Evolutionary conservation across 92 coral and sea anemone species (phyloP).

Genomic region (Epizoanthus rinbou): DNA sequence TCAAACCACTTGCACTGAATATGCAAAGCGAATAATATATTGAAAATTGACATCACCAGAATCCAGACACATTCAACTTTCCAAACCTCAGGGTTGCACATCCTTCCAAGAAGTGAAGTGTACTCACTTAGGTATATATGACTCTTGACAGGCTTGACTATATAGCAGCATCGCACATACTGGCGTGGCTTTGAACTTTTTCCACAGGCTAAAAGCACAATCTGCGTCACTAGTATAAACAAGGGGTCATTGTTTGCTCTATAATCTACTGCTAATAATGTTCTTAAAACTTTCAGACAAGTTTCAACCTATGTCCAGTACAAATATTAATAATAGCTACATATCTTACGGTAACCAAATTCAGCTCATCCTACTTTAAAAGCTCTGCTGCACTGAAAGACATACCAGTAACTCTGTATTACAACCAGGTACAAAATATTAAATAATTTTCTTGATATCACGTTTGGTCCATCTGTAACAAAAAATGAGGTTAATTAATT

Average conservation of each 20-base stretch:
- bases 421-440: neutral
- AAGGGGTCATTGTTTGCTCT: neutral
- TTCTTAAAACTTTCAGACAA: neutral
- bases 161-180: too few species aligned
- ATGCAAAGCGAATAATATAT: too few species aligned
- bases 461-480: conserved; percentile 20
- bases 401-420: neutral
- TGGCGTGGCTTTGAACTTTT: too few species aligned
- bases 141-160: too few species aligned
- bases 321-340: neutral
- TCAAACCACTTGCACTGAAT: too few species aligned
- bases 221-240: neutral
- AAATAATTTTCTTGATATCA: neutral
- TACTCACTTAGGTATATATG: too few species aligned
- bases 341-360: neutral
- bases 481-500: neutral
- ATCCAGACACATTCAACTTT: too few species aligned
- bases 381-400: conserved; percentile 1
- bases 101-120: too few species aligned
- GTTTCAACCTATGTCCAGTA: neutral
- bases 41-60: too few species aligned
- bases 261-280: neutral
- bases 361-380: neutral
- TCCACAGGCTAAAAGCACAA: neutral
- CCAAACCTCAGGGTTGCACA: too few species aligned